A percentile compares a stretch with the other conserved stretches of the same genome.
Evolutionary conservation across 2,888 invertebrate species (phyloP).

Genomic region (Xestia rhomboidea): DNA sequence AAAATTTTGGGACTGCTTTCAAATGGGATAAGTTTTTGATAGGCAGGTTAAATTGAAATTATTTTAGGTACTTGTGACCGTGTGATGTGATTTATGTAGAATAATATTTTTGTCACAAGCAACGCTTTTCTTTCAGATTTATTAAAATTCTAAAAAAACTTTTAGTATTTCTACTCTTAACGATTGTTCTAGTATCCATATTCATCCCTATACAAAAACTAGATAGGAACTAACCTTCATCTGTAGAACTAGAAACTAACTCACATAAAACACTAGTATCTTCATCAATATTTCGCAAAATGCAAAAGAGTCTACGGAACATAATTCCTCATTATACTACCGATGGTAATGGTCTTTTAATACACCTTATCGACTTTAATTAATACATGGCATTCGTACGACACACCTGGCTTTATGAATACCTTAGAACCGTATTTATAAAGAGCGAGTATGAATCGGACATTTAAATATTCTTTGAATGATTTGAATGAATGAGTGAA

Average conservation of each 20-base stretch:
- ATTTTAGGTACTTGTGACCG: neutral
- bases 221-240: neutral
- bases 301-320: neutral
- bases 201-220: neutral
- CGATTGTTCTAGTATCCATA: neutral
- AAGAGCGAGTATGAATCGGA: conserved; percentile 23
- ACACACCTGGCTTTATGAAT: conserved; percentile 39
- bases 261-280: neutral
- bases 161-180: neutral
- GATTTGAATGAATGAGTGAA: conserved; percentile 23
- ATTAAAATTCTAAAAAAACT: neutral
- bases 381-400: conserved; percentile 11
- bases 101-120: neutral
- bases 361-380: conserved; percentile 20
- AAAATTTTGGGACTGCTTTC: neutral
- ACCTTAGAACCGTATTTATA: conserved; percentile 2
- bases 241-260: neutral
- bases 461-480: conserved; percentile 11
- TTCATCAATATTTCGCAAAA: neutral
- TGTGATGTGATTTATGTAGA: too few species aligned
- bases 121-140: too few species aligned
- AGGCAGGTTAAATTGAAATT: neutral
- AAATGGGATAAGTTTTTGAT: conserved; percentile 16
- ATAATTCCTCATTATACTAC: neutral
- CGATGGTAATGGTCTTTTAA: neutral